Evolutionary conservation across 2,888 invertebrate species (phyloP).

Genomic region (Drosophila pegasa): DNA sequence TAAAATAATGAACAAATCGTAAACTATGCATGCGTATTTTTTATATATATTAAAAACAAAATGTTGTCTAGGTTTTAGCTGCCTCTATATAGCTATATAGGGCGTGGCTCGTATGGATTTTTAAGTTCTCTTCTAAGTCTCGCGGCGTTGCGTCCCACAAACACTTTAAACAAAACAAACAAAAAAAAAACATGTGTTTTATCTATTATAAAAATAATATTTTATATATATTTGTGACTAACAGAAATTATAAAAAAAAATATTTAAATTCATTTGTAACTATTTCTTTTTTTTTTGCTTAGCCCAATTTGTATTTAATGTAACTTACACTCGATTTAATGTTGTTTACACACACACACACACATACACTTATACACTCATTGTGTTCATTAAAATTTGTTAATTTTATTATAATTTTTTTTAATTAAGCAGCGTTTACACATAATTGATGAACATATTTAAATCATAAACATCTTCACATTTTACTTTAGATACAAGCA

Average conservation of each 20-base stretch:
- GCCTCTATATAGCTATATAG: constrained; percentile 1
- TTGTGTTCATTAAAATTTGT: constrained; percentile 43
- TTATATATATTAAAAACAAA: constrained; percentile 7
- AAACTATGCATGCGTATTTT: constrained; percentile 68
- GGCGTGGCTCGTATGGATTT: constrained; percentile 13
- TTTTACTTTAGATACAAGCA: constrained; percentile 68
- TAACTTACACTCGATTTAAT: constrained; percentile 49
- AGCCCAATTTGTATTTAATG: constrained; percentile 54
- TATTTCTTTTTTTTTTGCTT: constrained; percentile 51
- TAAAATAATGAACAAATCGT: constrained; percentile 13
- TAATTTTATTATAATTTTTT: constrained; percentile 21
- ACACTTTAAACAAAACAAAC: constrained; percentile 23
- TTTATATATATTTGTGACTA: constrained; percentile 47
- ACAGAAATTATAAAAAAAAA: constrained; percentile 36
- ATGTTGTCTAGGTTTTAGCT: constrained; percentile 3
- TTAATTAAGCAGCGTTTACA: constrained; percentile 38
- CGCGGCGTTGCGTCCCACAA: constrained; percentile 32
- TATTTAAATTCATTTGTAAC: constrained; percentile 33
- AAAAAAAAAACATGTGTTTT: constrained; percentile 19
- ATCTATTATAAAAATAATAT: constrained; percentile 13
- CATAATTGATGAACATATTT: constrained; percentile 18
- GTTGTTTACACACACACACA: constrained; percentile 32
- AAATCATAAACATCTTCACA: constrained; percentile 37
- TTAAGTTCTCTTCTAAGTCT: constrained; percentile 18
- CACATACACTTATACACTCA: constrained; percentile 13